These are phyloP conservation scores for Noctilio leporinus DNA, from an alignment of 2,113 vertebrate species.

Conservation along the genomic window DNA sequence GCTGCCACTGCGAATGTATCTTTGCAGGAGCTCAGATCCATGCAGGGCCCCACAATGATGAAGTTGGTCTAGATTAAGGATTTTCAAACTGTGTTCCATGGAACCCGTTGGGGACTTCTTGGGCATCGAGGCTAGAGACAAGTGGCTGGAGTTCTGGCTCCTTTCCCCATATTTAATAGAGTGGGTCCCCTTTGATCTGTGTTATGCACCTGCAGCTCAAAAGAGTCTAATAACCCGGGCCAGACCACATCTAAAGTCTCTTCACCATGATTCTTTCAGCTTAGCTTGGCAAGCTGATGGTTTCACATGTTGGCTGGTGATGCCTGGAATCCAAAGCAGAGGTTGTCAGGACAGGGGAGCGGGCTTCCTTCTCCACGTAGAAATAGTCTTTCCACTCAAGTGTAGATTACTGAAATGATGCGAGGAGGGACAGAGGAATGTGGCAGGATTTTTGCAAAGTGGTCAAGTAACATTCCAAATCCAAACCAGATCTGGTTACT, in stretches of 20 bases:
- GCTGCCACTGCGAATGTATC: not conserved
- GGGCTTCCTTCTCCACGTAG: not conserved
- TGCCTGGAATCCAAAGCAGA: not conserved
- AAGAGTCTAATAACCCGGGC: not conserved
- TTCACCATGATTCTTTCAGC: not conserved
- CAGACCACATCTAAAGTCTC: not conserved
- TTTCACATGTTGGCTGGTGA: not conserved
- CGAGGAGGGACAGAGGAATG: no score
- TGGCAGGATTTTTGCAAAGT: not conserved
- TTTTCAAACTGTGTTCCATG: not conserved
- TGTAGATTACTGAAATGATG: not conserved
- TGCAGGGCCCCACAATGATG: not conserved
- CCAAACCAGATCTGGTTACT: slow-evolving; percentile 23
- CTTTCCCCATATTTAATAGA: not conserved
- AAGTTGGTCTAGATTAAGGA: not conserved
- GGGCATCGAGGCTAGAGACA: not conserved
- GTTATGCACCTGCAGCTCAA: not conserved
- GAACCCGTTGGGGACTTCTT: not conserved
- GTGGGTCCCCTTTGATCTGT: not conserved
- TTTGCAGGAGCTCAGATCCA: not conserved
- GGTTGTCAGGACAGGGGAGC: not conserved
- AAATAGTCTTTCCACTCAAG: slow-evolving; percentile 23
- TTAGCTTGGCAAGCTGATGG: not conserved
- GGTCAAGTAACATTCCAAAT: slow-evolving; percentile 5
- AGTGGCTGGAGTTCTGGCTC: not conserved